A percentile compares a stretch with the other conserved stretches of the same genome.
These are phyloP conservation scores for Tridacna crocea DNA, from an alignment of 2,888 invertebrate species.

Conservation along the genomic window DNA sequence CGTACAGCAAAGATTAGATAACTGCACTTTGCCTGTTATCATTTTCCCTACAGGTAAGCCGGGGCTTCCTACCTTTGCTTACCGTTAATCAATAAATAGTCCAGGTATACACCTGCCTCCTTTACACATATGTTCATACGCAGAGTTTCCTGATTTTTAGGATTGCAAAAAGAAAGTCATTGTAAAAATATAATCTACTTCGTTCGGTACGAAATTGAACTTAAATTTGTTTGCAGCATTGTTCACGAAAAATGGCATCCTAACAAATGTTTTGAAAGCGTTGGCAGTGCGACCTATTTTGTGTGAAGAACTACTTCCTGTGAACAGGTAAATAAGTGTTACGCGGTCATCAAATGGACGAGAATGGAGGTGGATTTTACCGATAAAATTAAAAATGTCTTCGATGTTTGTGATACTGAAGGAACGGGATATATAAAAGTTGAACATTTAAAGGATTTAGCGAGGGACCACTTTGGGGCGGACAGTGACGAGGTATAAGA, in stretches of 20 bases:
- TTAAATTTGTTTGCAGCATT: not conserved
- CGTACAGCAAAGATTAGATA: not conserved
- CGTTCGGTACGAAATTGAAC: no score
- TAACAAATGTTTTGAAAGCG: not conserved
- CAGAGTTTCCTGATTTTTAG: not conserved
- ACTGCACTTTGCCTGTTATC: not conserved
- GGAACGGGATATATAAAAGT: slow-evolving; percentile 81
- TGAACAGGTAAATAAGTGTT: slow-evolving; percentile 48
- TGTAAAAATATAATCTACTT: no score
- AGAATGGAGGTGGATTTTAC: slow-evolving; percentile 66
- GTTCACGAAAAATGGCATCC: not conserved
- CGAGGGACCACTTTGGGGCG: slow-evolving; percentile 81
- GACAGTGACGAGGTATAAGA: slow-evolving; percentile 71
- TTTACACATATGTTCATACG: slow-evolving; percentile 3
- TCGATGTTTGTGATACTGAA: slow-evolving; percentile 81
- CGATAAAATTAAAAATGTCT: slow-evolving; percentile 78
- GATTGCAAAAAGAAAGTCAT: not conserved
- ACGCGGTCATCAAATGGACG: slow-evolving; percentile 48
- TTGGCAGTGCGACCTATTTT: slow-evolving; percentile 28
- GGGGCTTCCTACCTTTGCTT: slow-evolving; percentile 6
- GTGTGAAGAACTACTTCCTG: slow-evolving; percentile 49
- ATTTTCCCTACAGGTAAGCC: slow-evolving; percentile 15
- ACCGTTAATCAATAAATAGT: slow-evolving; percentile 22
- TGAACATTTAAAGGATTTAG: slow-evolving; percentile 78
- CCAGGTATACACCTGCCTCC: slow-evolving; percentile 3